Evolutionary conservation across 2,113 vertebrate species (phyloP).

Genomic region (Cynoglossus semilaevis): DNA sequence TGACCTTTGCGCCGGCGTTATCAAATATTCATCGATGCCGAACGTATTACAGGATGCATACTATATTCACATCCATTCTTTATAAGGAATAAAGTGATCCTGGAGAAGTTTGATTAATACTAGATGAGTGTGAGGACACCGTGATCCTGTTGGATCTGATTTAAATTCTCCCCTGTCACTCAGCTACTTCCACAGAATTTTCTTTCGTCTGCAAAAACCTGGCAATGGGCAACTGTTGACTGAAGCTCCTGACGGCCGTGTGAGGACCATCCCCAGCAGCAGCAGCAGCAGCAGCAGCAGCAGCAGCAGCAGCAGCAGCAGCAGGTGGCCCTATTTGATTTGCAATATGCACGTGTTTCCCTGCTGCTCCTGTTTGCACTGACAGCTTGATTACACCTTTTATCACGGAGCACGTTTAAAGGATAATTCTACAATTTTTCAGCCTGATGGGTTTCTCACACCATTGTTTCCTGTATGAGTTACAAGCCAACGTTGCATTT

Average conservation of each 20-base stretch:
- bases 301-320: constrained; percentile 2
- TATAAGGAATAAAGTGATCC: constrained; percentile 47
- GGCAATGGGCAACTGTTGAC: background rate
- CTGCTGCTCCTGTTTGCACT: constrained; percentile 29
- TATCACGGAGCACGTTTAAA: constrained; percentile 2
- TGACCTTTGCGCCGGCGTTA: constrained; percentile 63
- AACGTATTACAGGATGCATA: constrained; percentile 40
- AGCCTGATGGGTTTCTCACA: background rate
- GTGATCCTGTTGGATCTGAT: no score
- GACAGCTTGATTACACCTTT: constrained; percentile 49
- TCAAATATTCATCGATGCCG: constrained; percentile 68
- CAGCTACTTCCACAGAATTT: background rate
- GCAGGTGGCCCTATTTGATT: constrained; percentile 36
- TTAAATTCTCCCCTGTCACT: no score
- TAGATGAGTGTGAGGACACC: background rate
- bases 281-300: no score
- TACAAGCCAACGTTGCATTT: background rate
- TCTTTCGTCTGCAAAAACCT: constrained; percentile 27
- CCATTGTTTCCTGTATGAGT: background rate
- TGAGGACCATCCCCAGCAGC: no score
- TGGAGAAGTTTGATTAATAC: constrained; percentile 34
- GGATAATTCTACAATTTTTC: background rate
- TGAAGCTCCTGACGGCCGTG: no score
- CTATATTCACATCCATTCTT: constrained; percentile 41
- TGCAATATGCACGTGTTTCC: constrained; percentile 31